These are phyloP conservation scores for Drosophila koepferae DNA, from an alignment of 2,888 invertebrate species.

Conservation along the genomic window DNA sequence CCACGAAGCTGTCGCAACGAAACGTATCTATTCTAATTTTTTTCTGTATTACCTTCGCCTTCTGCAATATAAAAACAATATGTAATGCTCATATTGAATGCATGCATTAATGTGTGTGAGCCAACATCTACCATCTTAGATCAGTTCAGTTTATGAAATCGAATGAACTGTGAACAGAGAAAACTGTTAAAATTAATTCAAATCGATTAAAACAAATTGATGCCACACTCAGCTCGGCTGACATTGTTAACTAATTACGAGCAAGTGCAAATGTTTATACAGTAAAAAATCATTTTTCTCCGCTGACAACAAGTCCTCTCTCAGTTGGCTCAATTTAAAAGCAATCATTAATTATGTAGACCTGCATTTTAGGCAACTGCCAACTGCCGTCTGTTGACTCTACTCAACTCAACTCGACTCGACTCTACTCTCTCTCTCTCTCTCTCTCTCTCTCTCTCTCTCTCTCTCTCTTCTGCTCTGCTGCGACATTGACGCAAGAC, in stretches of 20 bases:
- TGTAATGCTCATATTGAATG: neutral
- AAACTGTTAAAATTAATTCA: constrained; percentile 72
- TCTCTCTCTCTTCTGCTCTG: constrained; percentile 10
- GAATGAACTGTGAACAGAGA: neutral
- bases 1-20: constrained; percentile 36
- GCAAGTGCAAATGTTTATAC: constrained; percentile 72
- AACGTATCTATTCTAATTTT: constrained; percentile 17
- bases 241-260: constrained; percentile 73
- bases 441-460: constrained; percentile 5
- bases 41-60: neutral
- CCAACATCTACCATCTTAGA: neutral
- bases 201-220: constrained; percentile 80
- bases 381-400: neutral
- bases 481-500: constrained; percentile 50
- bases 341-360: constrained; percentile 83
- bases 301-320: constrained; percentile 56
- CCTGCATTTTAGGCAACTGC: constrained; percentile 57
- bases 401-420: neutral
- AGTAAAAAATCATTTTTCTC: constrained; percentile 68
- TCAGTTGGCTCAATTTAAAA: constrained; percentile 82
- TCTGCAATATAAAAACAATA: neutral
- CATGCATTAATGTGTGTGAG: neutral
- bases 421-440: constrained; percentile 4
- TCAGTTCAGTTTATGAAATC: neutral
- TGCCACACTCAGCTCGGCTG: constrained; percentile 47